Conservation (phyloP, 2,888 invertebrate genomes). For the Stictocephala bisonia region DNA sequence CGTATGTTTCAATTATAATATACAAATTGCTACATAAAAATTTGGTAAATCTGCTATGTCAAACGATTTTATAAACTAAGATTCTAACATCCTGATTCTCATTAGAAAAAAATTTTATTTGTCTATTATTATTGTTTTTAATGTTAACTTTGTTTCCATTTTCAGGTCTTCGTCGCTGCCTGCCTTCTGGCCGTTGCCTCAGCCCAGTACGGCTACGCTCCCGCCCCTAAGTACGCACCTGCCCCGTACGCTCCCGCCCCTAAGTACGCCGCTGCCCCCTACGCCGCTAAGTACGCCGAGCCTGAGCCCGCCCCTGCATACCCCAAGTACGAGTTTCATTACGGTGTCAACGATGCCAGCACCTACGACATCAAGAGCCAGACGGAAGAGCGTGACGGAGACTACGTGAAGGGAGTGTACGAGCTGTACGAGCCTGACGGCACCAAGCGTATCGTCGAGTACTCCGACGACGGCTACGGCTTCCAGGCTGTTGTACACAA, state of each 20-base stretch:
- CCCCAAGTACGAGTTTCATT: constrained; percentile 58
- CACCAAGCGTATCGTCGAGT: constrained; percentile 51
- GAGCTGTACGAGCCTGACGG: constrained; percentile 52
- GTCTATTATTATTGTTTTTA: too few relatives aligned
- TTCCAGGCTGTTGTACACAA: constrained; percentile 61
- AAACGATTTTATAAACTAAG: too few relatives aligned
- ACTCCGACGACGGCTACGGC: constrained; percentile 60
- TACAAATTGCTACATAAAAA: too few relatives aligned
- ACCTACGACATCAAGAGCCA: constrained; percentile 59
- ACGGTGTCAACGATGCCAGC: constrained; percentile 57
- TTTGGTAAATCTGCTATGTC: too few relatives aligned
- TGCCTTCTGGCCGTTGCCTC: constrained; percentile 29
- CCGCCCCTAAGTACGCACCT: constrained; percentile 34
- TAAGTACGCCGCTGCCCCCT: neutral
- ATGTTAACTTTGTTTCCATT: too few relatives aligned
- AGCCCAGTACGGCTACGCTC: constrained; percentile 10
- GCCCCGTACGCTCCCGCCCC: constrained; percentile 18
- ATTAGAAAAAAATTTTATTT: too few relatives aligned
- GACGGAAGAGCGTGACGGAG: constrained; percentile 57
- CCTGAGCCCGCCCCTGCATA: constrained; percentile 55
- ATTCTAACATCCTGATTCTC: too few relatives aligned
- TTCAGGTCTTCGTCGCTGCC: constrained; percentile 16
- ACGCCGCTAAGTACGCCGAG: constrained; percentile 52
- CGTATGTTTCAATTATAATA: too few relatives aligned
- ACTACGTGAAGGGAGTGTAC: constrained; percentile 58